Evolutionary conservation across 2,888 invertebrate species (phyloP), one percentile per base, ranked within the genome.

Genomic region (Pecten maximus): DNA sequence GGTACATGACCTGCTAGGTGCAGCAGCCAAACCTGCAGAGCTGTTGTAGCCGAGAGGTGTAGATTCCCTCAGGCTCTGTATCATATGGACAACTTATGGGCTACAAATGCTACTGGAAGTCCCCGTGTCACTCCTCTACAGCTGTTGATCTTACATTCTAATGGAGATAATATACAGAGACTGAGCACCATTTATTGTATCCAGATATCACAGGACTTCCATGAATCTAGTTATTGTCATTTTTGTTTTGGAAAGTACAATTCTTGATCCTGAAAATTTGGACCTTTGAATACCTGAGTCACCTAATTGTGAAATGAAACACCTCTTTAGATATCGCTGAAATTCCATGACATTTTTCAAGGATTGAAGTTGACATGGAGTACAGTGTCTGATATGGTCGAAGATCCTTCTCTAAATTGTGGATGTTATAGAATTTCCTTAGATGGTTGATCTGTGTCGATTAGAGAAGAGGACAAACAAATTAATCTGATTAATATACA

Each of bases 141-240:
- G 19, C 74, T 74, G 74, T 74, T 74, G 35, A 74, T 74, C 74
- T 54, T 23, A 54, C 54, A 54, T 54, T 54, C 54, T 74, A 35
- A 74, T 74, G 74, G 74, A 35, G 74, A 28, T 35, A 28, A 35
- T 35, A 28, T 23, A 74, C 35, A 10, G 12, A 74, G n/a, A 74
- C 28, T 28, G 74, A 10, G 35, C 8, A 35, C 2, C 8, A 74
- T 35, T 74, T 74, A 74, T 74, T 23, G 15, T 74, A 28, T 74
- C 74, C 74, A 74, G 74, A 74, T 74, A 74, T 35, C 74, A 6
- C 35, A 35, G 35, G 35, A 74, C 23, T 74, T 74, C 35, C 35
- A 6, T 4, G 28, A 74, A 54, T 54, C 74, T 74, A 6, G 8
- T 35, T 35, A 74, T 74, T 74, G 74, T 28, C 28, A 35, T 6